Conservation (phyloP, 2,888 invertebrate species). For the Panzeria rudis region DNA sequence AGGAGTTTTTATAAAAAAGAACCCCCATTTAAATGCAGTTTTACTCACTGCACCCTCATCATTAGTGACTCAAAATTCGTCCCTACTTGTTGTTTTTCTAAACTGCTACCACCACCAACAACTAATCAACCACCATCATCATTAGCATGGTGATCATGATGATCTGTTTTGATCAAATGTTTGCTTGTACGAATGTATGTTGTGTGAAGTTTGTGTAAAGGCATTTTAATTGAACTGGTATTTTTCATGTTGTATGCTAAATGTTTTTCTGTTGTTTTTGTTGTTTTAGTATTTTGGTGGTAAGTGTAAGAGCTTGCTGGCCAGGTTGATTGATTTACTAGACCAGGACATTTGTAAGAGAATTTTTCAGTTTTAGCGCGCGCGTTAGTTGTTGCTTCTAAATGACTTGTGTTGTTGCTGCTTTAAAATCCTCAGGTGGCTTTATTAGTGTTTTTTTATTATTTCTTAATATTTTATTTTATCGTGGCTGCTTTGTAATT, state of each 20-base stretch:
- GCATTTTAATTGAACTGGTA: slow-evolving; percentile 81
- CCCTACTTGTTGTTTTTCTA: slow-evolving; percentile 63
- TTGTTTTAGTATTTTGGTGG: slow-evolving; percentile 50
- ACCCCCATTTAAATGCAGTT: slow-evolving; percentile 60
- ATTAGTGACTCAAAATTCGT: slow-evolving; percentile 50
- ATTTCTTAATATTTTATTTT: neutral
- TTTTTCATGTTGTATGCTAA: slow-evolving; percentile 54
- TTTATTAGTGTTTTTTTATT: slow-evolving; percentile 48
- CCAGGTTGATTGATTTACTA: slow-evolving; percentile 81
- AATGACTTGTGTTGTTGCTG: slow-evolving; percentile 55
- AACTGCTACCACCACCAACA: slow-evolving; percentile 54
- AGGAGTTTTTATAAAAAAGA: slow-evolving; percentile 11
- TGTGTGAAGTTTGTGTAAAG: slow-evolving; percentile 57
- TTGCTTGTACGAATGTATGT: too few relatives aligned
- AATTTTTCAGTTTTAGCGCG: slow-evolving; percentile 58
- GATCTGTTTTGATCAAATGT: slow-evolving; percentile 61
- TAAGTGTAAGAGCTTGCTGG: slow-evolving; percentile 64
- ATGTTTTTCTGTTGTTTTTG: neutral
- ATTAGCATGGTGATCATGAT: slow-evolving; percentile 42
- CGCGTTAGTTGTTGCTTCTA: slow-evolving; percentile 64
- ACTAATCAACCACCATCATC: slow-evolving; percentile 37
- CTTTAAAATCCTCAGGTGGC: slow-evolving; percentile 70
- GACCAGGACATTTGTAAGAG: slow-evolving; percentile 62
- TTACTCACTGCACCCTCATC: slow-evolving; percentile 66
- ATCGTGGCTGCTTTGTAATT: slow-evolving; percentile 38